Evolutionary conservation across 2,797 vertebrate species (phyloP).

Genomic region (Danio jaintianensis): DNA sequence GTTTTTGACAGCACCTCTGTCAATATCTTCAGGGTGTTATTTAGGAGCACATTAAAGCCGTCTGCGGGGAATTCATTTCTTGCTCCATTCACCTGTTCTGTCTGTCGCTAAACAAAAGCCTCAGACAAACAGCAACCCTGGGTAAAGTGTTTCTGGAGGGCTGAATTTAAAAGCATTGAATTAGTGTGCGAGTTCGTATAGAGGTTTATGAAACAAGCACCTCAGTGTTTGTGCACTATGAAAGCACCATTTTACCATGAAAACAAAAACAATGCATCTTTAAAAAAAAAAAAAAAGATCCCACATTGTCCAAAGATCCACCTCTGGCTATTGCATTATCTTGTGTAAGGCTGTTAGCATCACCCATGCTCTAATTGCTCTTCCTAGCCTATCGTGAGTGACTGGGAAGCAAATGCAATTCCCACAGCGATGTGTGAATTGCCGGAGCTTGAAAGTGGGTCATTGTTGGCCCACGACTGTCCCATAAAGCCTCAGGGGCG

Average conservation of each 20-base stretch:
- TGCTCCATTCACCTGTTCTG: constrained; percentile 77
- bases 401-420: constrained; percentile 28
- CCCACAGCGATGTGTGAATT: not conserved
- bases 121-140: constrained; percentile 71
- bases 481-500: constrained; percentile 24
- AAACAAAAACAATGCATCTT: constrained; percentile 1
- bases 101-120: constrained; percentile 64
- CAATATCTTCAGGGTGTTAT: constrained; percentile 77
- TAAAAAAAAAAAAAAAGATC: not conserved
- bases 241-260: not conserved
- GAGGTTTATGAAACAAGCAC: not conserved
- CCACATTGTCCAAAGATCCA: not conserved
- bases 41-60: constrained; percentile 76
- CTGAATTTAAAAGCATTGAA: constrained; percentile 47
- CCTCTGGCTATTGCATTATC: constrained; percentile 13
- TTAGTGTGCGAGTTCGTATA: constrained; percentile 17
- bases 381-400: constrained; percentile 18
- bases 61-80: constrained; percentile 78
- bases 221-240: not conserved
- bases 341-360: constrained; percentile 14
- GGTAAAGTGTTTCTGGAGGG: constrained; percentile 63
- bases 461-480: constrained; percentile 10
- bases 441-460: constrained; percentile 28
- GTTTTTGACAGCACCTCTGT: constrained; percentile 68
- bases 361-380: constrained; percentile 20